Base-by-base conservation (phyloP, 2,888 invertebrate species). In the Lymantria monacha region DNA sequence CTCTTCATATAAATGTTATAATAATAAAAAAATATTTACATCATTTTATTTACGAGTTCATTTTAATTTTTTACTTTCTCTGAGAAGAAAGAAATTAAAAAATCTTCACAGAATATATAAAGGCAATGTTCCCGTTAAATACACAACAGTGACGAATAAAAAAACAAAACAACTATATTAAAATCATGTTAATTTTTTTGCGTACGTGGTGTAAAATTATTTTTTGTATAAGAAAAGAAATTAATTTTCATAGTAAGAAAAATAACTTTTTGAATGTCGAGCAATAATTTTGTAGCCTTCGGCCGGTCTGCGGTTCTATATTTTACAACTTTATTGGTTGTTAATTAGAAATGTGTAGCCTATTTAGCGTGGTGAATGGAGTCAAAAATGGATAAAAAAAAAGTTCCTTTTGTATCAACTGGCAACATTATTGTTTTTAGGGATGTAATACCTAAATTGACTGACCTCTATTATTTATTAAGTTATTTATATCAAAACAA, bases 201-300 rank as follows among this genome's bases (percentile, higher is more conserved):
- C 49, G 53, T 55, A 53, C 47, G 48, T 62, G 61, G 57, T 63
- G 53, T 58, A 50, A 59, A 66, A 57, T 54, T 66, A 59, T 56
- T 66, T 67, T 59, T 69, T 65, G 66, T 67, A 63, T 66, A 60
- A n/a, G n/a, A n/a, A 59, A 59, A 59, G 57, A 63, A 51, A 60
- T 63, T 61, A 63, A 59, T 65, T 61, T 58, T 57, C 59, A 61
- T 70, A 66, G 70, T 69, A 63, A n/a, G n/a, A n/a, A n/a, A 22
- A 76, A 66, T 72, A 73, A 74, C 54, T 69, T 61, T 56, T 53
- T 55, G 48, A 78, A 79, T 69, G 66, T 72, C 57, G 61, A 87
- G 87, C 87, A 88, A 87, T 88, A 87, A 82, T 81, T 79, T 77
- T 57, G 60, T 72, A 74, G 85, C 84, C 83, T 85, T 83, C 53